Base-by-base conservation (phyloP, 2,797 vertebrate species). In the Nothura maculosa region DNA sequence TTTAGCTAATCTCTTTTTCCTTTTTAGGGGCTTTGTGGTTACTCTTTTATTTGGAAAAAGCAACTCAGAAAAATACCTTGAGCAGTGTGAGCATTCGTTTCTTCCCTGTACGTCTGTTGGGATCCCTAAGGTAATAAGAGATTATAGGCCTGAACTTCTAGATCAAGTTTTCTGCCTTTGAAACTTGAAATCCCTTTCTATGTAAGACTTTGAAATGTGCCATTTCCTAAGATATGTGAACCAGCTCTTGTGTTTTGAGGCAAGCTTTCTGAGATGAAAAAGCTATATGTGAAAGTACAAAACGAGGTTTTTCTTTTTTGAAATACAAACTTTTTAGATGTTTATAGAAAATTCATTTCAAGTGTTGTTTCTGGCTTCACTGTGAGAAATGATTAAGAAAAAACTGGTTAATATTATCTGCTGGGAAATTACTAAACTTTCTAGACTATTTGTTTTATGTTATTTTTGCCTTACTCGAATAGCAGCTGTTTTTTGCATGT, bases 11-110 rank as follows among this genome's bases (percentile, higher is more conserved):
- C 30, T 87, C 19, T 92, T 85, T 94, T 95, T 94, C n/a, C 81
- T 7, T 96, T 96, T 15, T 91, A 99, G 99, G 96, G 99, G 99
- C 92, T 98, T 99, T 97, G 99, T 98, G 38, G 98, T 99, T 95
- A 99, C 98, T 94, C 97, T 99, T 92, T 98, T 99, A 80, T 99
- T 99, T 98, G 99, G 99, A 97, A 99, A 99, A 98, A 99, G 98
- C 97, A 99, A 98, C 97, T 99, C 99, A 1, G 99, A 99, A 97
- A 99, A 98, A 94, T 98, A 99, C 94, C 98, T 99, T 93, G 99
- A 99, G 87, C 99, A 98, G 98, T 99, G 99, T 93, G 99, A 99
- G 92, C 99, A 99, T 89, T 99, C 99, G 0, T 99, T 99, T 97
- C 98, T 99, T 97, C 98, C 99, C 81, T 97, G 99, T 87, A 98